Evolutionary conservation across 2,797 vertebrate genomes (phyloP).

Genomic region (Sarcophilus harrisii): DNA sequence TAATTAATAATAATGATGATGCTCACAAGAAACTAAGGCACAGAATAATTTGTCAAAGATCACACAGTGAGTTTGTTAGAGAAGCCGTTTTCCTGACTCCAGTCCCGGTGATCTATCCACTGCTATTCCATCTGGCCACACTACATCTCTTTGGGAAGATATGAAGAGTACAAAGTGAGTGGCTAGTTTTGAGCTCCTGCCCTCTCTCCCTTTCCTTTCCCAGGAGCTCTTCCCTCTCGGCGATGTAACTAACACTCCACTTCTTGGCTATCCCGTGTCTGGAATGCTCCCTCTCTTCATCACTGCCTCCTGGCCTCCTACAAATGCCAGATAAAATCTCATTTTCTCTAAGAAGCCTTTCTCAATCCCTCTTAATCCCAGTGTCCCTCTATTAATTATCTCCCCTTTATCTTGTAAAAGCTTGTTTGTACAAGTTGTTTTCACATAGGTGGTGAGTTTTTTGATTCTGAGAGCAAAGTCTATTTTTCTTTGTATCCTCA

Average conservation of each 20-base stretch:
- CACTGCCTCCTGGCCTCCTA: neutral
- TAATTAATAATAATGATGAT: neutral
- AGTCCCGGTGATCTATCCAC: neutral
- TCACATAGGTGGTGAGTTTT: neutral
- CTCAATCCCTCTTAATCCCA: neutral
- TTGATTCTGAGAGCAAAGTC: too few relatives aligned
- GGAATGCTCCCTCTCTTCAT: neutral
- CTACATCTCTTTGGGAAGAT: neutral
- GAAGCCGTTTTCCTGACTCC: neutral
- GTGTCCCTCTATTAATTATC: too few relatives aligned
- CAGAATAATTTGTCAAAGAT: neutral
- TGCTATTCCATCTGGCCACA: neutral
- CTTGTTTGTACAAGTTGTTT: too few relatives aligned
- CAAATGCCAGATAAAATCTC: neutral
- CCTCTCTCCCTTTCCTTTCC: neutral
- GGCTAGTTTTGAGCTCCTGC: neutral
- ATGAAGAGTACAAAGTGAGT: neutral
- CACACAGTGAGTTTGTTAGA: neutral
- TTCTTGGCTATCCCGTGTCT: neutral
- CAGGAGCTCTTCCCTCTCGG: neutral
- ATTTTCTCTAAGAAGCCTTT: neutral
- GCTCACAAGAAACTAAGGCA: neutral
- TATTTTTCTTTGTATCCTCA: neutral
- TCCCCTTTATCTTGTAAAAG: too few relatives aligned
- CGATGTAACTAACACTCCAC: too few relatives aligned